Conservation (phyloP, 2,113 vertebrate genomes). For the Regulus satrapa region DNA sequence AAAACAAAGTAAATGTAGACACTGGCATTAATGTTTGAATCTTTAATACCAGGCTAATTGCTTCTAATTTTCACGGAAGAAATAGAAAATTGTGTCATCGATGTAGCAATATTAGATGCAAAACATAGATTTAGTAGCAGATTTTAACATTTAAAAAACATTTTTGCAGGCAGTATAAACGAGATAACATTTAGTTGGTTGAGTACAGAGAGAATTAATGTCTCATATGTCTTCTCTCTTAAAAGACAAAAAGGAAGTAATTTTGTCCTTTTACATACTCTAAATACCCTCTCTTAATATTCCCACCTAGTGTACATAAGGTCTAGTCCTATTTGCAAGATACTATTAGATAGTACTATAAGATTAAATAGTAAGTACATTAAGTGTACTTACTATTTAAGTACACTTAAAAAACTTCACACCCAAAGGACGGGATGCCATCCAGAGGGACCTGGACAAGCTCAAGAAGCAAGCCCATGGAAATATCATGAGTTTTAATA, state of each 20-base stretch:
- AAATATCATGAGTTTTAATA: neutral
- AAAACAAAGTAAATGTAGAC: neutral
- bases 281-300: slow-evolving; percentile 7
- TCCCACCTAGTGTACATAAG: neutral
- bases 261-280: neutral
- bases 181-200: neutral
- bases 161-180: neutral
- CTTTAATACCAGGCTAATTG: neutral
- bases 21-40: neutral
- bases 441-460: neutral
- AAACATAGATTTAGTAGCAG: slow-evolving; percentile 8
- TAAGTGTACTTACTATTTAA: too few relatives aligned
- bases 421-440: neutral
- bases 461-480: accelerated
- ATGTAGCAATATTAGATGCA: neutral
- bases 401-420: neutral
- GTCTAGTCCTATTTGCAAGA: neutral
- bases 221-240: neutral
- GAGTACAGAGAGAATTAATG: neutral
- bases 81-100: neutral
- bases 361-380: neutral
- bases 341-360: neutral
- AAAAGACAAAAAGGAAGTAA: neutral
- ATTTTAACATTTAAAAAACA: slow-evolving; percentile 43
- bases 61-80: neutral